A percentile compares a stretch with the other conserved stretches of the same genome.
These are phyloP conservation scores for Drosophila atroscutellata DNA, from an alignment of 2,888 invertebrate genomes.

Conservation along the genomic window DNA sequence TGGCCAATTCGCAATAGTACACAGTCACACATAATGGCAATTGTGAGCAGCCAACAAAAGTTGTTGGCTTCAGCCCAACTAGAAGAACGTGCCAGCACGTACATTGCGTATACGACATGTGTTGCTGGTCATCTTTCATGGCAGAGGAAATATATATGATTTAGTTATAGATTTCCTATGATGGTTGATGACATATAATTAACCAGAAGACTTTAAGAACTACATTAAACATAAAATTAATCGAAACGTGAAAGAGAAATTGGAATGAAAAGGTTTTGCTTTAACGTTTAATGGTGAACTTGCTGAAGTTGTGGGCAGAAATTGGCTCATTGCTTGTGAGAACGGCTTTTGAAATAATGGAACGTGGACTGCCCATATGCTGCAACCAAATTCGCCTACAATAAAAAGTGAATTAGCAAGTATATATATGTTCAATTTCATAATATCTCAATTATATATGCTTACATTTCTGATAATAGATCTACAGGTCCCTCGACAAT, in stretches of 20 bases:
- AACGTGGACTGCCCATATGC: constrained; percentile 65
- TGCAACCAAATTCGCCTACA: constrained; percentile 58
- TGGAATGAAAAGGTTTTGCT: neutral
- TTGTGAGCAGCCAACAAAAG: constrained; percentile 27
- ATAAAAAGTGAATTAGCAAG: neutral
- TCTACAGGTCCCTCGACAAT: constrained; percentile 86
- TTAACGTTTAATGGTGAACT: constrained; percentile 51
- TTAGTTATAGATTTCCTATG: constrained; percentile 1
- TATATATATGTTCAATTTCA: neutral
- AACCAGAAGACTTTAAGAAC: neutral
- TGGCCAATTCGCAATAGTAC: constrained; percentile 36
- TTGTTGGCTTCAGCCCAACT: constrained; percentile 12
- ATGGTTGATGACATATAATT: neutral
- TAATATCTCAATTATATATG: neutral
- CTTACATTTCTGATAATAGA: constrained; percentile 86
- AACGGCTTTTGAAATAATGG: constrained; percentile 48
- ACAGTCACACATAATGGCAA: constrained; percentile 19
- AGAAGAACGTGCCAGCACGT: constrained; percentile 41
- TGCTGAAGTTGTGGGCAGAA: constrained; percentile 31
- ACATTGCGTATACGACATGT: constrained; percentile 38
- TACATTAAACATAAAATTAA: neutral
- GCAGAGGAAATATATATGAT: neutral
- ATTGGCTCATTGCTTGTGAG: constrained; percentile 57
- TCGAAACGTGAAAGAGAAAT: neutral
- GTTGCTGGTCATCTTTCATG: neutral